Evolutionary conservation across 2,113 vertebrate species (phyloP).

Genomic region (Chlamydotis undulata): DNA sequence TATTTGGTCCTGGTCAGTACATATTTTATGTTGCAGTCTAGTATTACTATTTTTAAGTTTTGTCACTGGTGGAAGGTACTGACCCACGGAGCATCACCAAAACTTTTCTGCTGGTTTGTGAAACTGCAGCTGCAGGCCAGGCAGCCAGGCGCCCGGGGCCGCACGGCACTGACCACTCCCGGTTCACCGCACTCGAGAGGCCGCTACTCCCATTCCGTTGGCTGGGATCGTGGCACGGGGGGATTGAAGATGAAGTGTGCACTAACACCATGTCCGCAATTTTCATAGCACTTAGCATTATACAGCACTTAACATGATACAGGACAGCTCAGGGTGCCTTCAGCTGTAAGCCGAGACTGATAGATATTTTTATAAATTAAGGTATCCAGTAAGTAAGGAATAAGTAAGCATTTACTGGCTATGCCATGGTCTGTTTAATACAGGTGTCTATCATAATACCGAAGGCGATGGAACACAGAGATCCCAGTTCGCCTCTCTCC

Average conservation of each 20-base stretch:
- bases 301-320: background rate
- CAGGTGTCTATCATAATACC: background rate
- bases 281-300: background rate
- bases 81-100: background rate
- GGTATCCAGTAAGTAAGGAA: background rate
- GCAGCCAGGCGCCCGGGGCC: background rate
- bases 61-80: background rate
- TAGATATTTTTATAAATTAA: background rate
- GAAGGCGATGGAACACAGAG: background rate
- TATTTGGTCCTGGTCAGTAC: background rate
- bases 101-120: background rate
- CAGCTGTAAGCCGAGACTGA: background rate
- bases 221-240: background rate
- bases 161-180: background rate
- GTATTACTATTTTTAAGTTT: background rate
- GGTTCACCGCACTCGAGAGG: accelerated
- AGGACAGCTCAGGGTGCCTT: background rate
- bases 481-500: background rate
- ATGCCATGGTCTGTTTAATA: background rate
- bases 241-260: background rate
- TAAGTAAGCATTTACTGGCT: background rate
- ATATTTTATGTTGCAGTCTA: background rate
- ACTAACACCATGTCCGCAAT: background rate
- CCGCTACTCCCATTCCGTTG: background rate
- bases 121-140: background rate